Evolutionary conservation across 2,888 invertebrate genomes (phyloP).

Genomic region (Minunthozetes semirufus): DNA sequence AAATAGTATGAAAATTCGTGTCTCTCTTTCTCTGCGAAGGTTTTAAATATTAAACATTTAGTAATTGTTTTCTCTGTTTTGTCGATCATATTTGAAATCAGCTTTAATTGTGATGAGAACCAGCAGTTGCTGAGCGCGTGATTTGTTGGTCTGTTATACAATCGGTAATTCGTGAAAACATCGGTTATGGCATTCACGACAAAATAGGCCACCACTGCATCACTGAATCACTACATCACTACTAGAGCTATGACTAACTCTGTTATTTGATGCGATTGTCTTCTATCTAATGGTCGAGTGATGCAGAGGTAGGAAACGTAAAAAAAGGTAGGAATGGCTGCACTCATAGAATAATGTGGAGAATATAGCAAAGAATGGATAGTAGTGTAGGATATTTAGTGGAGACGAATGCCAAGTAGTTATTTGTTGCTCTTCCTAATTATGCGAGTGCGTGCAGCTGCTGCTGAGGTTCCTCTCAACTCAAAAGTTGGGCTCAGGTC

Average conservation of each 20-base stretch:
- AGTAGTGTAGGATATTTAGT: neutral
- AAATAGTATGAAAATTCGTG: conserved; percentile 15
- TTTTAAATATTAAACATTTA: conserved; percentile 23
- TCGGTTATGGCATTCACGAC: conserved; percentile 18
- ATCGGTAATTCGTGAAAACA: conserved; percentile 20
- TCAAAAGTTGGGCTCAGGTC: conserved; percentile 5
- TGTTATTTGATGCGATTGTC: neutral
- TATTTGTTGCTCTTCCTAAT: conserved; percentile 31
- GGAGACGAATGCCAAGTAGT: neutral
- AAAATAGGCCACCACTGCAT: conserved; percentile 24
- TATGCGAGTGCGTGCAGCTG: conserved; percentile 25
- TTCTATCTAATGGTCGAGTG: neutral
- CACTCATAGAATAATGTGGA: neutral
- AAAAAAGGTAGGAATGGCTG: neutral
- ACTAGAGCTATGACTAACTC: neutral
- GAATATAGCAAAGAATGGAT: neutral
- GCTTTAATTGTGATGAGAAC: conserved; percentile 18
- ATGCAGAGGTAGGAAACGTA: neutral
- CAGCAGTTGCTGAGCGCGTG: conserved; percentile 16
- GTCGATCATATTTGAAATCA: neutral
- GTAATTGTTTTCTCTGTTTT: conserved; percentile 1
- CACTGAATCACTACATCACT: neutral
- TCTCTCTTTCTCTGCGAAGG: neutral
- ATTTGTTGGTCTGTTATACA: conserved; percentile 10
- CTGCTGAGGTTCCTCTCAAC: conserved; percentile 34